phyloP scores from a whole-genome alignment of 2,888 invertebrate species.

The Phasia obesa region DNA sequence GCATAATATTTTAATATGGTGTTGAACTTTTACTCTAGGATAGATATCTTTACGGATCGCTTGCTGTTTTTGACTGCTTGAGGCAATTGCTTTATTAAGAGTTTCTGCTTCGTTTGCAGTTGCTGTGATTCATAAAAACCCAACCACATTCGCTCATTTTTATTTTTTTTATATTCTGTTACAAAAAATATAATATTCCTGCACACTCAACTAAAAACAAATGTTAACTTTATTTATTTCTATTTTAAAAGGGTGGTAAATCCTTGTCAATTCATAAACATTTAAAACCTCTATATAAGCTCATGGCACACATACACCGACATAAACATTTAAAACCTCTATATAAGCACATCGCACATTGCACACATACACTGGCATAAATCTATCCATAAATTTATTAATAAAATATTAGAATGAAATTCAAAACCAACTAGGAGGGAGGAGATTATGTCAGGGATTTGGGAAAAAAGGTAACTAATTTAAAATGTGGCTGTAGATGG shows the following conservation, averaged over 20 bases:
- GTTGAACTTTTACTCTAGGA: slow-evolving; percentile 69
- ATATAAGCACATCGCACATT: not conserved
- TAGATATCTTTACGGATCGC: slow-evolving; percentile 72
- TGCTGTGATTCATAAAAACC: slow-evolving; percentile 54
- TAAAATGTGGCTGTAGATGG: slow-evolving; percentile 45
- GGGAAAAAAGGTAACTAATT: slow-evolving; percentile 48
- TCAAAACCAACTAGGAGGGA: slow-evolving; percentile 20
- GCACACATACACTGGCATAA: not conserved
- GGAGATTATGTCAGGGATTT: slow-evolving; percentile 25
- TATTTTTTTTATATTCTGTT: slow-evolving; percentile 30
- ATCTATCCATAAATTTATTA: not conserved
- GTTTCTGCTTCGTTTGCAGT: slow-evolving; percentile 77
- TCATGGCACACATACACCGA: not conserved
- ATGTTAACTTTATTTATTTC: slow-evolving; percentile 47
- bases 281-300: not conserved
- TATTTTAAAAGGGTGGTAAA: slow-evolving; percentile 51
- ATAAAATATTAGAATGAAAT: slow-evolving; percentile 16
- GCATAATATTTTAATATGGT: slow-evolving; percentile 43
- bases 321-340: not conserved
- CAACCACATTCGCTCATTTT: slow-evolving; percentile 29
- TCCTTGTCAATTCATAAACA: slow-evolving; percentile 27
- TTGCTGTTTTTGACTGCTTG: slow-evolving; percentile 80
- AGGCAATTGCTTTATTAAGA: slow-evolving; percentile 82
- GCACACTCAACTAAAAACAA: slow-evolving; percentile 23
- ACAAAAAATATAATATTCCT: slow-evolving; percentile 24